These are phyloP conservation scores for Enteromius trimaculatus DNA, from an alignment of 2,797 vertebrate species.

Conservation along the genomic window DNA sequence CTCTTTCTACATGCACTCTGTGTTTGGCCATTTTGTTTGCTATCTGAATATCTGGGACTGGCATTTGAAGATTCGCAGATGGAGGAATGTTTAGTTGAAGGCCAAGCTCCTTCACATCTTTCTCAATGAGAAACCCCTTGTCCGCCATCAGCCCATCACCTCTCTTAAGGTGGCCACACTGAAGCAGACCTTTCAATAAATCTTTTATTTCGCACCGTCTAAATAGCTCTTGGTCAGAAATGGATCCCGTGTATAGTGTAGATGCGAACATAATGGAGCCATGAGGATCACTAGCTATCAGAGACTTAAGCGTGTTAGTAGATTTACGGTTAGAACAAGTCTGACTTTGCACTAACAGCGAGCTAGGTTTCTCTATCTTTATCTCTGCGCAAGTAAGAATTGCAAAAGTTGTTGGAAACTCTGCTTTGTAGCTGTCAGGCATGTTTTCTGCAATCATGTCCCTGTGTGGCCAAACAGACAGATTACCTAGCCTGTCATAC, in stretches of 20 bases:
- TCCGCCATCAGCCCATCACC: neutral
- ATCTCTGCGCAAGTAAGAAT: neutral
- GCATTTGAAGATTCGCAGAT: neutral
- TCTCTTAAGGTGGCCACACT: neutral
- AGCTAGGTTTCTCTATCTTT: neutral
- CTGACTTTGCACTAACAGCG: neutral
- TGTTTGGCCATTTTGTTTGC: conserved; percentile 6
- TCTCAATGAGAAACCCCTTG: neutral
- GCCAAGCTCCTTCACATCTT: neutral
- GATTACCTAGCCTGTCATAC: neutral
- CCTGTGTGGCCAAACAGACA: neutral
- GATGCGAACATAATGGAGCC: neutral
- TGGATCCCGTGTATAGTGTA: neutral
- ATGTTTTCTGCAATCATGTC: neutral
- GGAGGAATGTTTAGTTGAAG: conserved; percentile 10
- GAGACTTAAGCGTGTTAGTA: neutral
- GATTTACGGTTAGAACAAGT: neutral
- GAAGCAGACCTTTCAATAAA: conserved; percentile 14
- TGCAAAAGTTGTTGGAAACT: conserved; percentile 7
- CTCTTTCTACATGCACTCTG: neutral
- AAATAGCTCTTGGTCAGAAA: neutral
- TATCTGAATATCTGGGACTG: neutral
- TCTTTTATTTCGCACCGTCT: neutral
- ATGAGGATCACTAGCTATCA: neutral
- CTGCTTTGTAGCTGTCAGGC: neutral